Percentiles rank a stretch among this genome's conserved stretches.
These are phyloP conservation scores for Coregonus sp. DNA, from an alignment of 2,797 vertebrate species.

Conservation along the genomic window DNA sequence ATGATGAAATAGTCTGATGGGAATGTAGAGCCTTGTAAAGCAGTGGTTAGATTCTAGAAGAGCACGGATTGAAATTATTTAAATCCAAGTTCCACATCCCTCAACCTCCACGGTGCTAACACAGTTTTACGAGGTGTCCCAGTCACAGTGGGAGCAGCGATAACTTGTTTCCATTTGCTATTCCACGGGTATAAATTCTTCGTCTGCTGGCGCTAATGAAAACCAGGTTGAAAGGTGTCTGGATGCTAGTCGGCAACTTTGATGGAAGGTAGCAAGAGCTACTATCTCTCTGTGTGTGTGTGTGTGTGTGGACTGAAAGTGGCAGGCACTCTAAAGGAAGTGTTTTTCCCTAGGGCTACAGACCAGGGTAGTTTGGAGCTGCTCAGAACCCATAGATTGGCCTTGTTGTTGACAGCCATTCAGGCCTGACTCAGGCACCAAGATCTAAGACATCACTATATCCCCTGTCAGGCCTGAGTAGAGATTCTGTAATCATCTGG, in stretches of 20 bases:
- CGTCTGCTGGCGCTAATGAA: slow-evolving; percentile 6
- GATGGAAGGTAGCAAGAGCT: neutral
- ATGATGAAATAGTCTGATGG: slow-evolving; percentile 45
- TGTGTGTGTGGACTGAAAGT: neutral
- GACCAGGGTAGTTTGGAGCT: neutral
- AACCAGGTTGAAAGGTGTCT: slow-evolving; percentile 27
- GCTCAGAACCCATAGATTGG: neutral
- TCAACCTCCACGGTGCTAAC: slow-evolving; percentile 54
- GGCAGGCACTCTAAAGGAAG: neutral
- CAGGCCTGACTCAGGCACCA: neutral
- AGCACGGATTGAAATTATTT: neutral
- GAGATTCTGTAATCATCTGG: neutral
- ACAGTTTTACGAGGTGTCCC: slow-evolving; percentile 55
- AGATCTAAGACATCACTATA: neutral
- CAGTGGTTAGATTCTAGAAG: slow-evolving; percentile 36
- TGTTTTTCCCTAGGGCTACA: neutral
- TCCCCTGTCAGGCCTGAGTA: neutral
- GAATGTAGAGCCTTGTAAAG: slow-evolving; percentile 60
- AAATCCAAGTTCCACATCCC: slow-evolving; percentile 19
- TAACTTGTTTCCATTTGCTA: slow-evolving; percentile 55
- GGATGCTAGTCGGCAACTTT: slow-evolving; percentile 1
- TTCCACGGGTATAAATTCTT: slow-evolving; percentile 36
- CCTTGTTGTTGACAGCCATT: neutral
- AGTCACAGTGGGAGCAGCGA: slow-evolving; percentile 51
- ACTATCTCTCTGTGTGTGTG: neutral